Base-by-base conservation (phyloP, 2,797 vertebrate genomes). In the Coreius guichenoti region DNA sequence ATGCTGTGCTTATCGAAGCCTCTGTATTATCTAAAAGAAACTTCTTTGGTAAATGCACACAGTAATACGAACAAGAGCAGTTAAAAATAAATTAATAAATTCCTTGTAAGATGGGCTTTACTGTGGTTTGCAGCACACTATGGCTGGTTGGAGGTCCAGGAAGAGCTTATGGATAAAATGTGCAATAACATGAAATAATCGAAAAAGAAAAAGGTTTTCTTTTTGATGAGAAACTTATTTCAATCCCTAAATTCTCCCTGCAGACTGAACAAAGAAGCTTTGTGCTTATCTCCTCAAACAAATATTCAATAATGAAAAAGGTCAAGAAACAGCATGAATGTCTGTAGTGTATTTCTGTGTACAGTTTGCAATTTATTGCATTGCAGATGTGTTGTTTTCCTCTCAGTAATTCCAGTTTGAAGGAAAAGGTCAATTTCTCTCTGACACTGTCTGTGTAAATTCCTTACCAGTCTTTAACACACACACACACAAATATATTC, bases 221-320 rank as follows among this genome's bases (percentile, higher is more conserved):
- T 68, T 29, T 85, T 68, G 45, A 33, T 45, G 29, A 49, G 26
- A 1, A 86, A 86, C 45, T 86, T 47, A 87, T 84, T 85, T 89
- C n/a, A 83, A 76, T 70, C 70, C 23, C 70, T 26, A 79, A 85
- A 45, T 63, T 81, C 67, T 76, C 70, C 70, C 51, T 58, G 33
- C 72, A 77, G 87, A 72, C 39, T 29, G 19, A n/a, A 77, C 31
- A 79, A 86, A 85, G 63, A 80, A 67, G 87, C 74, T 87, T 86
- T 75, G 79, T 45, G 84, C 54, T 86, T 88, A 87, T 91, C 87
- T 89, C 89, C 82, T 88, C 83, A 92, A 92, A 93, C 90, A 92
- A 92, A 93, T 92, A 93, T 93, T 92, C 90, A 93, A 94, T 92
- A 92, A 90, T 89, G 90, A 86, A 79, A 94, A 94, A 95, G 92